Conservation (phyloP, 2,797 vertebrate genomes). For the Australoheros facetus region DNA sequence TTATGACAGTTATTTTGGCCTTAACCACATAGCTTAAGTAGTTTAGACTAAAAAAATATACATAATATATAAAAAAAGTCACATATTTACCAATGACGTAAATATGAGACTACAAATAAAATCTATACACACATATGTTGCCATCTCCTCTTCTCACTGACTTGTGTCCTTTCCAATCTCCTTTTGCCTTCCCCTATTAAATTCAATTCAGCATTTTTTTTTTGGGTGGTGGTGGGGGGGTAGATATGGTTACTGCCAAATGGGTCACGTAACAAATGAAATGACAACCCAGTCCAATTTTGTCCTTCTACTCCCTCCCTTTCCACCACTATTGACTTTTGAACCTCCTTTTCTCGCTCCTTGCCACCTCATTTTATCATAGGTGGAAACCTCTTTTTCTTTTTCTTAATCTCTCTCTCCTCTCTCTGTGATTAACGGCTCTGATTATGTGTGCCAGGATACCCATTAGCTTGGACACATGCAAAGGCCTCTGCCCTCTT, state of each 20-base stretch:
- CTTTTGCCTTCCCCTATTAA: slow-evolving; percentile 1
- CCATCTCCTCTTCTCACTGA: neutral
- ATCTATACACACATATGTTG: slow-evolving; percentile 14
- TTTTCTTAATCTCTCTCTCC: slow-evolving; percentile 9
- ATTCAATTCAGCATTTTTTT: slow-evolving; percentile 42
- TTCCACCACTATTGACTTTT: slow-evolving; percentile 65
- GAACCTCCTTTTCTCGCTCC: slow-evolving; percentile 38
- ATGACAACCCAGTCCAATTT: slow-evolving; percentile 56
- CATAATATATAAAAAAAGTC: no score
- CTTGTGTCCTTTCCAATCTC: slow-evolving; percentile 9
- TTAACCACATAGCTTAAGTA: no score
- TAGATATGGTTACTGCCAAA: slow-evolving; percentile 39
- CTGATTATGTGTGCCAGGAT: slow-evolving; percentile 75
- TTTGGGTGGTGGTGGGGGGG: no score
- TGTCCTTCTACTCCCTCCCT: slow-evolving; percentile 31
- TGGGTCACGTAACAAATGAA: slow-evolving; percentile 55
- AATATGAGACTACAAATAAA: no score
- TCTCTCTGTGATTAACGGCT: slow-evolving; percentile 67
- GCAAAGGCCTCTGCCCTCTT: slow-evolving; percentile 66
- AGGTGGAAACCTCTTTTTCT: slow-evolving; percentile 37
- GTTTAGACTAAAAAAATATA: neutral
- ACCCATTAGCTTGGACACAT: slow-evolving; percentile 75
- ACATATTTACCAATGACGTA: no score
- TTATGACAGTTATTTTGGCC: no score
- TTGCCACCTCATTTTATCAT: slow-evolving; percentile 37